phyloP scores from a whole-genome alignment of 2,888 invertebrate species.

The Thymelicus acteon region DNA sequence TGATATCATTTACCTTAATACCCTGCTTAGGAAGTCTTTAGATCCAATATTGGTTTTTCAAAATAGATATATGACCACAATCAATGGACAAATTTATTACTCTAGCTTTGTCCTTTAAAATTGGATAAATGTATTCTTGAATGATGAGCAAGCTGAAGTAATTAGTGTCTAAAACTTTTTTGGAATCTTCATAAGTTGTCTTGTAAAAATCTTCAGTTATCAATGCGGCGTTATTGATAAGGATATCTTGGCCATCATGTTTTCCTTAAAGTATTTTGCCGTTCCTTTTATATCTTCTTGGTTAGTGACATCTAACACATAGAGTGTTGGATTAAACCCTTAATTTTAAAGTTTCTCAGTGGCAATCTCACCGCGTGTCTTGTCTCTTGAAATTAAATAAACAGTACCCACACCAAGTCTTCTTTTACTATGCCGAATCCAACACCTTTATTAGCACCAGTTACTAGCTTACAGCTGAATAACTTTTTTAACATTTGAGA shows the following conservation, averaged over 20 bases:
- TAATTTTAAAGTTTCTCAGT: conserved; percentile 78
- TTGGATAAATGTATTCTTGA: conserved; percentile 47
- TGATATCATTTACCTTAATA: conserved; percentile 43
- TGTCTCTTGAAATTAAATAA: conserved; percentile 86
- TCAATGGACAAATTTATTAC: conserved; percentile 49
- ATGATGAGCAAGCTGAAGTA: conserved; percentile 47
- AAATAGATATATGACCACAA: conserved; percentile 48
- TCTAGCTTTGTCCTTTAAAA: conserved; percentile 47
- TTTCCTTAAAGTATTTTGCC: conserved; percentile 45
- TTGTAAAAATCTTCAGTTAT: neutral
- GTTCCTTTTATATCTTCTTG: conserved; percentile 45
- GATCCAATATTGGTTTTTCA: conserved; percentile 48
- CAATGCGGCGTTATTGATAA: conserved; percentile 50
- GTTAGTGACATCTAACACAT: conserved; percentile 48
- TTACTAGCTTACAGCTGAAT: neutral
- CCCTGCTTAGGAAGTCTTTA: conserved; percentile 43
- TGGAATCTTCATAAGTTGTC: conserved; percentile 42
- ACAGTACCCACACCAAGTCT: conserved; percentile 85
- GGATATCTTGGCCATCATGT: conserved; percentile 51
- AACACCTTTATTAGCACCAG: conserved; percentile 87
- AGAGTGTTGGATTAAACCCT: conserved; percentile 62
- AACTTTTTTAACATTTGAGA: neutral
- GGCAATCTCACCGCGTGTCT: conserved; percentile 79
- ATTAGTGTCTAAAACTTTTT: conserved; percentile 48
- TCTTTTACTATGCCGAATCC: conserved; percentile 86